A percentile compares a stretch with the other conserved stretches of the same genome.
Conservation (phyloP, 2,888 invertebrate species). For the Hypomecis punctinalis region DNA sequence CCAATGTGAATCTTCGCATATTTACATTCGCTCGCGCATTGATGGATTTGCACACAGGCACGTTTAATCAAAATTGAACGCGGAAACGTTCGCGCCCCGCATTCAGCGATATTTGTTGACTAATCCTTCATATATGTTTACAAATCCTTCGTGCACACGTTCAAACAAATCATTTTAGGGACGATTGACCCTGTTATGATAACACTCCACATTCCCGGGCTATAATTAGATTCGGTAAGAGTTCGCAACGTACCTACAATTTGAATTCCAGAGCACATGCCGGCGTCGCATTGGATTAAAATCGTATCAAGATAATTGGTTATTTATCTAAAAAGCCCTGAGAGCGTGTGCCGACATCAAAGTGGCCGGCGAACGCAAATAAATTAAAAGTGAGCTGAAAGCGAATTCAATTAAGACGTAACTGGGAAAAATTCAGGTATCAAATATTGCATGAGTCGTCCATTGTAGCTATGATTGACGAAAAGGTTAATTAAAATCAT, state of each 20-base stretch:
- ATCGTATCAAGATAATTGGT: conserved; percentile 76
- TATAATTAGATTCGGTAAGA: conserved; percentile 45
- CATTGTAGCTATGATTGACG: no score
- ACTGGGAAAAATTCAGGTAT: conserved; percentile 60
- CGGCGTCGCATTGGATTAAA: conserved; percentile 59
- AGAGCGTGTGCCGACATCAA: conserved; percentile 69
- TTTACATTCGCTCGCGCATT: conserved; percentile 65
- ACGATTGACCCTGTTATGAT: conserved; percentile 24
- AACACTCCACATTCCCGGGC: conserved; percentile 33
- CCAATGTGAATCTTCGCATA: conserved; percentile 65
- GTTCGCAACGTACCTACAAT: conserved; percentile 44
- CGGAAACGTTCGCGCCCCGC: conserved; percentile 40
- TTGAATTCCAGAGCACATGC: conserved; percentile 58
- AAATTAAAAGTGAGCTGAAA: conserved; percentile 78
- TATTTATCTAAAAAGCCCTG: conserved; percentile 76
- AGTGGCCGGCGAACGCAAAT: conserved; percentile 73
- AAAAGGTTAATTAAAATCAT: no score
- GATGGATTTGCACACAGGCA: conserved; percentile 56
- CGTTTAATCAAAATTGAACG: conserved; percentile 63
- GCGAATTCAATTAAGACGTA: conserved; percentile 77
- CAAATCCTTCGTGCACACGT: conserved; percentile 34
- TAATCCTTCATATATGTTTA: conserved; percentile 40
- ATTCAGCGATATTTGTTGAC: conserved; percentile 25
- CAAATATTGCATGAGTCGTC: background rate
- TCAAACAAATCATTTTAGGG: conserved; percentile 22